Base-by-base conservation (phyloP, 1,140 invertebrate genomes). In the Sarcophaga bullata region DNA sequence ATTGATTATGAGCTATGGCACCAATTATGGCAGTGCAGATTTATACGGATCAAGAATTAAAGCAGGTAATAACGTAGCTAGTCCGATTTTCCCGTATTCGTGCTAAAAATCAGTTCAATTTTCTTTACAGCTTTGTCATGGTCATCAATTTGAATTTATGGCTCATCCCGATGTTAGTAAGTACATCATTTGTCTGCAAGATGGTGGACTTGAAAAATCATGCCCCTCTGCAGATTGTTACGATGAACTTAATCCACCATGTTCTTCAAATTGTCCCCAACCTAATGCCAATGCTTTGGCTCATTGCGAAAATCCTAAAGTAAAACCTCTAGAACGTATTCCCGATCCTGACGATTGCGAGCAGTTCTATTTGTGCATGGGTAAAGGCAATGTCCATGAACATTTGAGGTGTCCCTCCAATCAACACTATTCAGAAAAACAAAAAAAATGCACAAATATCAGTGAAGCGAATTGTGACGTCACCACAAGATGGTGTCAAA, bases 291-390 rank as follows among this genome's bases (percentile, higher is more conserved):
- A 68, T 25, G n/a, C 62, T 19, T 19, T 9, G 17, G 62, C n/a
- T 3, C 17, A 8, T 8, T n/a, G 19, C 19, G 4, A 68, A 2
- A 8, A 19, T 19, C 17, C 17, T 8, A 68, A 68, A 68, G 62
- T 19, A 10, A 68, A 19, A 19, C n/a, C 17, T 19, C 50, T 68
- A 19, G n/a, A 68, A 17, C 62, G 62, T 25, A 19, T 68, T 6
- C 7, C 73, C 19, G 25, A 48, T 19, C 25, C 17, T 25, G 37
- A 49, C 8, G 37, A 81, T 49, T 81, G 80, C 48, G n/a, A 52
- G n/a, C 11, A 17, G 4, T 81, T 17, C 72, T 81, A 72, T 37
- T 0, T 81, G 5, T 81, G 80, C 37, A 46, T 72, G 80, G 80
- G n/a, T 48, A 46, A 49, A n/a, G 13, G 19, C 54, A 9, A 19